Conservation (phyloP, 2,797 vertebrate genomes). For the Peromyscus melanophrys region DNA sequence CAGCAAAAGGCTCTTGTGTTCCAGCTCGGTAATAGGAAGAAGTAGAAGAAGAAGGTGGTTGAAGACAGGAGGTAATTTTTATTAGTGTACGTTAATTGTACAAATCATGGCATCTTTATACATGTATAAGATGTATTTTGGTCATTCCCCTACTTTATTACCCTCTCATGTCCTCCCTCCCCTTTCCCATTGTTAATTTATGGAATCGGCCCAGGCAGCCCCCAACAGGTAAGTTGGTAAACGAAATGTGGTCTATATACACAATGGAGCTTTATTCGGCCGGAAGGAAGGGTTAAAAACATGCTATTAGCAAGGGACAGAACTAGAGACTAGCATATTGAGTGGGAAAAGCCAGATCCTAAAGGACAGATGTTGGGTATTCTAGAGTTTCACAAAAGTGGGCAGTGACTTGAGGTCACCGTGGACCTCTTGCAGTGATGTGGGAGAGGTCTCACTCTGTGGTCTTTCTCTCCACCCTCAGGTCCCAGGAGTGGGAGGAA, state of each 20-base stretch:
- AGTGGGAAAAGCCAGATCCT: not conserved
- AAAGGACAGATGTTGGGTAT: not conserved
- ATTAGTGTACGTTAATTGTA: not conserved
- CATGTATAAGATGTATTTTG: not conserved
- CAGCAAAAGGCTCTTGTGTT: not conserved
- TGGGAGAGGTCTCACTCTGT: not conserved
- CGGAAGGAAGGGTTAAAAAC: not conserved
- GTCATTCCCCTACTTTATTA: not conserved
- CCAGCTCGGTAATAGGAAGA: rapidly evolving
- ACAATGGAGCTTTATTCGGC: not conserved
- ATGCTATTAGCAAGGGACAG: not conserved
- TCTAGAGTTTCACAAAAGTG: not conserved
- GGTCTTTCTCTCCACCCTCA: conserved; percentile 70
- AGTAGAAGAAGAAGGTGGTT: rapidly evolving
- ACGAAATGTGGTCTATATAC: no score
- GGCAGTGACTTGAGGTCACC: not conserved
- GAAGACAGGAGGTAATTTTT: not conserved
- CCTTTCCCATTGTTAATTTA: not conserved
- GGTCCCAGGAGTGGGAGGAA: conserved; percentile 88
- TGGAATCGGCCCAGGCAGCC: not conserved
- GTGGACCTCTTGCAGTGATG: not conserved
- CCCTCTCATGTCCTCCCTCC: not conserved
- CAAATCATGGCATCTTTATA: not conserved
- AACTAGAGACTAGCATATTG: not conserved
- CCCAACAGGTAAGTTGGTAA: not conserved